These are phyloP conservation scores for Pelodytes ibericus DNA, from an alignment of 2,797 vertebrate genomes.

Conservation along the genomic window DNA sequence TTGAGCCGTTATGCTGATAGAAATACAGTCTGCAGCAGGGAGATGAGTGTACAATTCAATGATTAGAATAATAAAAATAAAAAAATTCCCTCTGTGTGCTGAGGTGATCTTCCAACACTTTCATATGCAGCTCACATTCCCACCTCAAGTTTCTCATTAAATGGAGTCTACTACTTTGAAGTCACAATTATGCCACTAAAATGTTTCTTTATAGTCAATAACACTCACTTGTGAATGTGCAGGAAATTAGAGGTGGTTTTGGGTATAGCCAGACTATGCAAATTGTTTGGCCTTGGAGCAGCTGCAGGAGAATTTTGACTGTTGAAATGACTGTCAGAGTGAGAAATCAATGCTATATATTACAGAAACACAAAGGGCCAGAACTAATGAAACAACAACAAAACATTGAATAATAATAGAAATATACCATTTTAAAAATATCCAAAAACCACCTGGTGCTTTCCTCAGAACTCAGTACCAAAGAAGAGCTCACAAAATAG, in stretches of 20 bases:
- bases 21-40: no score
- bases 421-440: no score
- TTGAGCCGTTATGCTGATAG: no score
- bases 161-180: constrained; percentile 46
- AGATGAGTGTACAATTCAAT: no score
- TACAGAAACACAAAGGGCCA: no score
- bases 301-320: constrained; percentile 27
- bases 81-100: not conserved
- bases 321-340: constrained; percentile 28
- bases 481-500: no score
- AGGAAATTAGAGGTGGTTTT: constrained; percentile 53
- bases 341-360: constrained; percentile 31
- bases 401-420: no score
- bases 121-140: constrained; percentile 46
- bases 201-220: constrained; percentile 54
- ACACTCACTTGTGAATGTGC: constrained; percentile 51
- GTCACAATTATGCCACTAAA: constrained; percentile 50
- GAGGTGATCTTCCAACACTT: constrained; percentile 25
- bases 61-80: no score
- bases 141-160: constrained; percentile 47
- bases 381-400: no score
- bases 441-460: no score
- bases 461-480: no score
- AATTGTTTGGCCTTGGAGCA: constrained; percentile 30
- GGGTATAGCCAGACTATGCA: constrained; percentile 51